Evolutionary conservation across 2,888 invertebrate genomes (phyloP).

Genomic region (Erebia palarica): DNA sequence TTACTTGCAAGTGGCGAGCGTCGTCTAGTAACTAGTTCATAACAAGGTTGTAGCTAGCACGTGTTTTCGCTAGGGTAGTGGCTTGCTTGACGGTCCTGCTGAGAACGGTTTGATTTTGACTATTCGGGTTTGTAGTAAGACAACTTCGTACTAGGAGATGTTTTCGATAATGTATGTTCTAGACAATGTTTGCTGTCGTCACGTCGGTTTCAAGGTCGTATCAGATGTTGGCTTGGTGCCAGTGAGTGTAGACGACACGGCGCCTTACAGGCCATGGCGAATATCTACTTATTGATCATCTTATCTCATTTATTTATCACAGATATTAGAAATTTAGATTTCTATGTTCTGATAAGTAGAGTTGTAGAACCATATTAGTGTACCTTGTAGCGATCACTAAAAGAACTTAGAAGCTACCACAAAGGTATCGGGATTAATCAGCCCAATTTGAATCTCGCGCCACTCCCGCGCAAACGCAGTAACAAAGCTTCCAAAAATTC

Average conservation of each 20-base stretch:
- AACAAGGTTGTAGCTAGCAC: too few species aligned
- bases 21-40: too few species aligned
- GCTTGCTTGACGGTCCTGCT: neutral
- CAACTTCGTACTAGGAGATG: neutral
- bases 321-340: neutral
- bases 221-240: constrained; percentile 53
- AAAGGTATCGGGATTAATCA: too few species aligned
- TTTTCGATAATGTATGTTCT: constrained; percentile 1
- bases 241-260: constrained; percentile 57
- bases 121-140: neutral
- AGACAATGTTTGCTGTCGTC: constrained; percentile 33
- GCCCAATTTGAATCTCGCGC: too few species aligned
- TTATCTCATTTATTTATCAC: constrained; percentile 18
- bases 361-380: neutral
- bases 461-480: too few species aligned
- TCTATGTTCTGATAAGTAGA: neutral
- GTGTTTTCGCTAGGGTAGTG: neutral
- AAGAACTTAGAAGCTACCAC: too few species aligned
- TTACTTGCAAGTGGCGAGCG: too few species aligned
- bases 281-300: constrained; percentile 21
- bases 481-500: neutral
- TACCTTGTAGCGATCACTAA: neutral
- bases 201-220: constrained; percentile 51
- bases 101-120: too few species aligned
- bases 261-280: constrained; percentile 50